phyloP scores from a whole-genome alignment of 2,888 invertebrate genomes.

The Agrotis exclamationis region DNA sequence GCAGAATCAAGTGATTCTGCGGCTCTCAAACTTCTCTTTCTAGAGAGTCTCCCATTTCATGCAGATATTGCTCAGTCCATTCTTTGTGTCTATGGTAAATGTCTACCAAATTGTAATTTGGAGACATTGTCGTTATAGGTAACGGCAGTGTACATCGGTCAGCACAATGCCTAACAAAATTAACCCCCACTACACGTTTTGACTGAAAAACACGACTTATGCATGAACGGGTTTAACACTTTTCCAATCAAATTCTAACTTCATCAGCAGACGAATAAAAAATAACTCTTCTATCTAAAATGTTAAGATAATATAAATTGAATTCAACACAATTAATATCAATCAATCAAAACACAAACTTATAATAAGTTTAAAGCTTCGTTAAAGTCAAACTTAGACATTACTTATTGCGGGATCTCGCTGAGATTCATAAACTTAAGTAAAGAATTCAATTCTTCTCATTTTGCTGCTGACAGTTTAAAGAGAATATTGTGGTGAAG shows the following conservation, averaged over 20 bases:
- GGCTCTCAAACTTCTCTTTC: too few relatives aligned
- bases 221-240: slow-evolving; percentile 29
- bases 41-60: too few relatives aligned
- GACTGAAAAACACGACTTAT: slow-evolving; percentile 24
- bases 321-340: slow-evolving; percentile 43
- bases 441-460: slow-evolving; percentile 3
- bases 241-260: slow-evolving; percentile 3
- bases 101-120: background rate
- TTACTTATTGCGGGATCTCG: slow-evolving; percentile 18
- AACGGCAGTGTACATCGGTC: background rate
- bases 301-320: slow-evolving; percentile 33
- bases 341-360: slow-evolving; percentile 48
- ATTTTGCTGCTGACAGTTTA: background rate
- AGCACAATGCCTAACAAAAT: slow-evolving; percentile 37
- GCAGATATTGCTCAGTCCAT: too few relatives aligned
- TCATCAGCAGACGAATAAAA: slow-evolving; percentile 3
- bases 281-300: slow-evolving; percentile 11
- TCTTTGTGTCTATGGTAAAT: background rate
- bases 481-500: background rate
- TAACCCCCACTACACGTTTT: slow-evolving; percentile 33
- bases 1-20: too few relatives aligned
- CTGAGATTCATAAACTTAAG: slow-evolving; percentile 15
- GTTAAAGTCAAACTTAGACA: slow-evolving; percentile 26
- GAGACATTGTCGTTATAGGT: background rate
- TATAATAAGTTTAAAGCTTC: slow-evolving; percentile 39